Conservation (phyloP, 2,888 invertebrate genomes). For the Cosmia pyralina region DNA sequence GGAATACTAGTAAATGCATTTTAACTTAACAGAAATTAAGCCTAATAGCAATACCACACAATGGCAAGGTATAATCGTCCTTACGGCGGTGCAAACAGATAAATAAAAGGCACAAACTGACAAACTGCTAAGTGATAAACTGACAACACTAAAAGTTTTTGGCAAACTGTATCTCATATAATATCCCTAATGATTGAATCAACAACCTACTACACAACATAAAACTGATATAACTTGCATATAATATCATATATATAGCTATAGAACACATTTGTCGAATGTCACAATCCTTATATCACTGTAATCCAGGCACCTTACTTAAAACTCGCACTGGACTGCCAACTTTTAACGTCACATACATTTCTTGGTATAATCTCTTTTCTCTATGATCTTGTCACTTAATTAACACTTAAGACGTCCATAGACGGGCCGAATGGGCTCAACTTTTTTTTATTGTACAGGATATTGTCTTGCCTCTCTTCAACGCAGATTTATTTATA, state of each 20-base stretch:
- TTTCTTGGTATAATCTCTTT: slow-evolving; percentile 8
- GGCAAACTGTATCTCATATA: slow-evolving; percentile 48
- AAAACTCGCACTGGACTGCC: slow-evolving; percentile 21
- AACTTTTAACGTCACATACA: slow-evolving; percentile 26
- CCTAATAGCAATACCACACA: slow-evolving; percentile 28
- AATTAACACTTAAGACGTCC: slow-evolving; percentile 3
- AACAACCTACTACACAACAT: slow-evolving; percentile 50
- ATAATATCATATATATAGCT: slow-evolving; percentile 56
- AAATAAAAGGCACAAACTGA: slow-evolving; percentile 43
- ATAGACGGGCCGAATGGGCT: neutral
- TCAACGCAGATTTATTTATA: neutral
- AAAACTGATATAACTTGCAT: slow-evolving; percentile 58
- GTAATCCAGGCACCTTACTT: slow-evolving; percentile 38
- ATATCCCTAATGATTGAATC: slow-evolving; percentile 19
- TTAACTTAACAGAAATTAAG: slow-evolving; percentile 25
- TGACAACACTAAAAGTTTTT: slow-evolving; percentile 47
- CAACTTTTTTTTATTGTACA: neutral
- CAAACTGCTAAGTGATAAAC: slow-evolving; percentile 4
- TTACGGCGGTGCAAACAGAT: slow-evolving; percentile 15
- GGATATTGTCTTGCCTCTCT: neutral
- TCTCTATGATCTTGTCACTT: slow-evolving; percentile 22
- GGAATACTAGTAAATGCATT: slow-evolving; percentile 52
- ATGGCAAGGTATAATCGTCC: slow-evolving; percentile 16
- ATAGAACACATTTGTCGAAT: slow-evolving; percentile 59
- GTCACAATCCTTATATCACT: slow-evolving; percentile 54